Evolutionary conservation across 1,140 invertebrate genomes (phyloP).

Genomic region (Procambarus virginalis): DNA sequence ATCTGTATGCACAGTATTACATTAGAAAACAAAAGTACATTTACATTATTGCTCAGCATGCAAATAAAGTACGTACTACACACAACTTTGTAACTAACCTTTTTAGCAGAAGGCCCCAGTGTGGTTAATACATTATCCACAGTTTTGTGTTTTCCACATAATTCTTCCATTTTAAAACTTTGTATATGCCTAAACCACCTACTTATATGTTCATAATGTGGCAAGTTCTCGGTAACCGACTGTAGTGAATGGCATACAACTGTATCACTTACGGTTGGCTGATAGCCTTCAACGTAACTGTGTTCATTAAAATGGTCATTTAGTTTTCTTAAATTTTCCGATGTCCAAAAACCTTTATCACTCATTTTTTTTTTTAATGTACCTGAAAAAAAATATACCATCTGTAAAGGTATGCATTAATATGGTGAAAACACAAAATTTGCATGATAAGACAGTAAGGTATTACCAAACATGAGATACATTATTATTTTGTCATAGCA

Average conservation of each 20-base stretch:
- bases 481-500: no score
- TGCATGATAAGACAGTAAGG: no score
- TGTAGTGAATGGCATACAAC: background rate
- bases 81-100: slow-evolving; percentile 8
- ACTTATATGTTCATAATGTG: background rate
- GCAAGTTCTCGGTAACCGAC: background rate
- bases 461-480: no score
- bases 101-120: background rate
- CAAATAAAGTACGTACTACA: background rate
- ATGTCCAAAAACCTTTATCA: background rate
- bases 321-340: slow-evolving; percentile 21
- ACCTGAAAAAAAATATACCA: slow-evolving; percentile 13
- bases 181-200: slow-evolving; percentile 33
- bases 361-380: slow-evolving; percentile 16
- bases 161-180: slow-evolving; percentile 1
- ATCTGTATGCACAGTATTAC: no score
- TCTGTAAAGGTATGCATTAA: no score
- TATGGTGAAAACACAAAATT: no score
- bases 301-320: slow-evolving; percentile 12
- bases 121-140: background rate
- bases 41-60: background rate
- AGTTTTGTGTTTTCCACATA: background rate
- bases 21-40: no score
- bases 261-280: slow-evolving; percentile 17
- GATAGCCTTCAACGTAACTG: slow-evolving; percentile 30